Conservation (phyloP, 2,888 invertebrate species). For the Oxystoma pomonae region DNA sequence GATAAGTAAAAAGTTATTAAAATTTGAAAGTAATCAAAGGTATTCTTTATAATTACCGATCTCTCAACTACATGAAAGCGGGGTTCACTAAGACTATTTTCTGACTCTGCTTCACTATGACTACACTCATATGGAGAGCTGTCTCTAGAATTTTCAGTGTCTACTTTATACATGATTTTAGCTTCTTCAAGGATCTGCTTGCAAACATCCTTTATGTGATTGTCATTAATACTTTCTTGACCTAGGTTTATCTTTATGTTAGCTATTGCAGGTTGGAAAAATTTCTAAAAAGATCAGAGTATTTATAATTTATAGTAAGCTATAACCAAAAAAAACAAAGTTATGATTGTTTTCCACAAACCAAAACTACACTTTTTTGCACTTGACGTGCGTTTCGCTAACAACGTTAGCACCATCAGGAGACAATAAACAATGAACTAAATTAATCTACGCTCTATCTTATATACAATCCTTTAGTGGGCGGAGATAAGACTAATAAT, state of each 20-base stretch:
- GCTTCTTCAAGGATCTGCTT: conserved; percentile 77
- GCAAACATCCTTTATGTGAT: conserved; percentile 70
- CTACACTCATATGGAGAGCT: conserved; percentile 54
- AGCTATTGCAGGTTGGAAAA: conserved; percentile 73
- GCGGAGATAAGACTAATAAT: too few species aligned
- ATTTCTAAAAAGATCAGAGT: conserved; percentile 57
- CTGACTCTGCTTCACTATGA: conserved; percentile 52
- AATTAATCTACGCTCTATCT: neutral
- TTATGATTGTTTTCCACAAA: too few species aligned
- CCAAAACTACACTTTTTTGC: too few species aligned
- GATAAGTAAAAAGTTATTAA: too few species aligned
- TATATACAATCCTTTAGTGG: neutral
- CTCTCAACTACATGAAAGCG: too few species aligned
- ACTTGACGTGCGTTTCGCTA: too few species aligned
- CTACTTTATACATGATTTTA: conserved; percentile 62
- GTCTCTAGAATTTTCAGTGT: conserved; percentile 43
- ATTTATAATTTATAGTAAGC: neutral
- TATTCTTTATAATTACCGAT: too few species aligned
- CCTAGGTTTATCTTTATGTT: conserved; percentile 74
- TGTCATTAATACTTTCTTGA: conserved; percentile 69
- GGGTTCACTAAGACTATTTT: conserved; percentile 48
- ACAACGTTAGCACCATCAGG: too few species aligned
- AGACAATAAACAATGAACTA: too few species aligned
- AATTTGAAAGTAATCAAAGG: too few species aligned
- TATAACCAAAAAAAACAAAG: neutral